phyloP scores from a whole-genome alignment of 2,113 vertebrate species.

The rat (Rattus norvegicus) region GRCr8 NC_086019.1:151486501-151487000 shows the following conservation, averaged over 20 bases:
- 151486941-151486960: not conserved
- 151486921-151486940: conserved; percentile 37
- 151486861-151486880: conserved; percentile 18
- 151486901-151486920: conserved; percentile 10
- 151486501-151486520: conserved; percentile 19
- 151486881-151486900: not conserved
- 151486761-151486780: not conserved
- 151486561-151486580: not conserved
- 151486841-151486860: conserved; percentile 29
- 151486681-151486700: not conserved
- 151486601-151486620: not conserved
- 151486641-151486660: not conserved
- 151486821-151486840: not conserved
- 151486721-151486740: not conserved
- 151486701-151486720: not conserved
- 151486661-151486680: not conserved
- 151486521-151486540: conserved; percentile 44
- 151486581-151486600: no score
- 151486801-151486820: not conserved
- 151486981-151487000: conserved; percentile 1
- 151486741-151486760: not conserved
- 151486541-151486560: not conserved
- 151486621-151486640: conserved; percentile 35
- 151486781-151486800: not conserved
- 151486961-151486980: conserved; percentile 39